These are phyloP conservation scores for Copidosoma aretas DNA, from an alignment of 2,888 invertebrate genomes.

Conservation along the genomic window DNA sequence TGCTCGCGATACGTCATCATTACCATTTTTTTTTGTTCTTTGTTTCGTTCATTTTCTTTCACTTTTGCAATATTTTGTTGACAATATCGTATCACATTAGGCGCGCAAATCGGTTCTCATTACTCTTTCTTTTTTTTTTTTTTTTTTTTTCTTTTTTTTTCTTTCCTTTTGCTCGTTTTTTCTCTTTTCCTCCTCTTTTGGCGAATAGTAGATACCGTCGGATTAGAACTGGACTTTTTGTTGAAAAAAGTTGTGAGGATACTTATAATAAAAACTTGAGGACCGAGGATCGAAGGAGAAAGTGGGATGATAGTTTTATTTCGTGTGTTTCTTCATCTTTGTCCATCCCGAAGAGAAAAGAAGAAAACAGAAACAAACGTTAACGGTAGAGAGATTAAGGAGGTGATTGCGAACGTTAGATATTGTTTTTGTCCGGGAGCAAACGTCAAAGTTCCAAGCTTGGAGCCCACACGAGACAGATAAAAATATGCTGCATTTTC, in stretches of 20 bases:
- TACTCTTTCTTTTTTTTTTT: constrained; percentile 35
- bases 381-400: constrained; percentile 35
- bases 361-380: constrained; percentile 34
- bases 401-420: constrained; percentile 45
- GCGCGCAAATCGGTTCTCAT: constrained; percentile 42
- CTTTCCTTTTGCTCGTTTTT: constrained; percentile 37
- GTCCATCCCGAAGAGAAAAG: constrained; percentile 40
- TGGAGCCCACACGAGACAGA: not conserved
- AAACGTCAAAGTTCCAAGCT: constrained; percentile 49
- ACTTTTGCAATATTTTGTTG: constrained; percentile 43
- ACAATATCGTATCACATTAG: constrained; percentile 51
- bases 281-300: constrained; percentile 19
- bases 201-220: constrained; percentile 38
- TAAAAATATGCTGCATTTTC: not conserved
- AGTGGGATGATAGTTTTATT: constrained; percentile 17
- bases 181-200: constrained; percentile 43
- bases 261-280: constrained; percentile 15
- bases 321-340: constrained; percentile 24
- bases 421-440: constrained; percentile 47
- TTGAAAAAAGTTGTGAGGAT: constrained; percentile 12
- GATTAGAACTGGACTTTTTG: constrained; percentile 9
- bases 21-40: constrained; percentile 29
- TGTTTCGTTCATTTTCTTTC: not conserved
- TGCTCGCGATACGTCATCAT: constrained; percentile 41
- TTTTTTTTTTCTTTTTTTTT: constrained; percentile 18